Evolutionary conservation across 2,888 invertebrate species (phyloP).

Genomic region (Hirtodrosophila histrioides): DNA sequence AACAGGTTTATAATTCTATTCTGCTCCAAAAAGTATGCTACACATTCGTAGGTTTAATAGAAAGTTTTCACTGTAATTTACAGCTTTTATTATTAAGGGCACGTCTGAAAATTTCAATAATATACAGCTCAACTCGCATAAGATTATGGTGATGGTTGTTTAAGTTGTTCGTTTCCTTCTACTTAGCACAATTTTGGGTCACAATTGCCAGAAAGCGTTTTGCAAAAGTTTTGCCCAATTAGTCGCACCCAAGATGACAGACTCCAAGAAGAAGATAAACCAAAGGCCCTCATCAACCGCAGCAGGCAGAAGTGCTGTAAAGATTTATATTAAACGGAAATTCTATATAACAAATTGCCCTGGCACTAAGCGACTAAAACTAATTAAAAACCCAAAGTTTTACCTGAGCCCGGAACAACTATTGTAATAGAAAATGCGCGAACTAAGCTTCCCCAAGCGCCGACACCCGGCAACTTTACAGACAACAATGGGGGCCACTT

Average conservation of each 20-base stretch:
- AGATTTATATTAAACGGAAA: conserved; percentile 53
- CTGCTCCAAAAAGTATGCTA: too few relatives aligned
- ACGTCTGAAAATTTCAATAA: too few relatives aligned
- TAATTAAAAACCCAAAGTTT: conserved; percentile 75
- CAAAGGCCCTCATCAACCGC: conserved; percentile 43
- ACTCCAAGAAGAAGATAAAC: not conserved
- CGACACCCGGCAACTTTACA: conserved; percentile 45
- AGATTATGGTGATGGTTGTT: too few relatives aligned
- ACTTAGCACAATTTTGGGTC: too few relatives aligned
- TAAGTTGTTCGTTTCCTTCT: not conserved
- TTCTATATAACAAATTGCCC: conserved; percentile 62
- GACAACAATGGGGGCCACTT: conserved; percentile 54
- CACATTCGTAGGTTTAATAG: too few relatives aligned
- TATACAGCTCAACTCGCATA: too few relatives aligned
- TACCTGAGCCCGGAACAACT: conserved; percentile 56
- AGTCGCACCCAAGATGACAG: conserved; percentile 25
- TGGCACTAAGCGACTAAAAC: conserved; percentile 67
- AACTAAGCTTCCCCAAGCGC: conserved; percentile 20
- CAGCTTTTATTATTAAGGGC: too few relatives aligned
- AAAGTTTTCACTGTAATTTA: too few relatives aligned
- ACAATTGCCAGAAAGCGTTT: conserved; percentile 49
- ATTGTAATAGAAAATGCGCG: conserved; percentile 57
- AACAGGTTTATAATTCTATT: too few relatives aligned
- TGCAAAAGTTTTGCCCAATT: conserved; percentile 52
- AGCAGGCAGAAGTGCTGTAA: conserved; percentile 27